Base-by-base conservation (phyloP, 2,113 vertebrate genomes). In the Gymnocephalus cernua region DNA sequence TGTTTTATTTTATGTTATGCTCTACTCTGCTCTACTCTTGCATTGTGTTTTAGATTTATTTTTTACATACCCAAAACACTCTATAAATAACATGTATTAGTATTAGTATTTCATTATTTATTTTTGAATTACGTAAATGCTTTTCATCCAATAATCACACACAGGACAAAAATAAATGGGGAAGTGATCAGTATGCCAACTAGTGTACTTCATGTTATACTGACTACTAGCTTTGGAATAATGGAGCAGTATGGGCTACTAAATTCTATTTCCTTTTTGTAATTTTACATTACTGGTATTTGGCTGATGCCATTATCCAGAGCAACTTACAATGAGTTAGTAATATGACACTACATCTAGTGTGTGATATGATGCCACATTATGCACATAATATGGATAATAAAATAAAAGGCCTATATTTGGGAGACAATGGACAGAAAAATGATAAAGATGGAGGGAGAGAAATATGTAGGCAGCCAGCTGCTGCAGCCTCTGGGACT, bases 401-500 rank as follows among this genome's bases (percentile, higher is more conserved):
- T 66, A 53, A 58, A 77, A 67, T 35, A 57, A 74, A 74, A 45
- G 16, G 25, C 25, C 14, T 56, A 38, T 3, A 3, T 41, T 25
- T 10, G 50, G n/a, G 38, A 50, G 54, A 61, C 38, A 27, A 25
- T 13, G 47, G 27, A 56, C 10, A 47, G 53, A 48, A 56, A 58
- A 32, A 6, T 47, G 35, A 58, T 53, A 65, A 35, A 62, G 21
- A 75, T 1, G 3, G 25, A 58, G 77, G 18, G 53, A 57, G 77
- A 65, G 53, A 83, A 80, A 85, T 68, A 56, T 75, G 76, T 61
- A 29, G 68, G 73, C n/a, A 53, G 13, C 86, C 77, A 87, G 82
- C 87, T 84, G 85, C 85, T 80, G 65, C 38, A 47, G 75, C 80
- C 73, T 75, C 53, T 73, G 79, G 82, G 70, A 65, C 16, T 59